Percentiles rank a stretch among this genome's conserved stretches.
Conservation (phyloP, 2,888 invertebrate genomes). For the Trichopria drosophilae region DNA sequence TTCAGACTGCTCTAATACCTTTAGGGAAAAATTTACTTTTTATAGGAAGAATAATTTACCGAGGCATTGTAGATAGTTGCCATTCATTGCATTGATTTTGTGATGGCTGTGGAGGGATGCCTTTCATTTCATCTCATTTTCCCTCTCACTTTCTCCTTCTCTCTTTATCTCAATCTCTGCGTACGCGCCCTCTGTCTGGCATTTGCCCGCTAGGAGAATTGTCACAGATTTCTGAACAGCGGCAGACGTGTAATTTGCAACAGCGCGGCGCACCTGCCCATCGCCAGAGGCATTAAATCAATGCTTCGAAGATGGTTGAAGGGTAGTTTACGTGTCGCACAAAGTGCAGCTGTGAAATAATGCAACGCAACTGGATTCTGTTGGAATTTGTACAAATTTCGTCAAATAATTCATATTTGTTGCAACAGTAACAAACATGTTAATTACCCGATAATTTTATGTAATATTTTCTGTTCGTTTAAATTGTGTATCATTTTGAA, state of each 20-base stretch:
- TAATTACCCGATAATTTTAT: too few species aligned
- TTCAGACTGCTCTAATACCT: too few species aligned
- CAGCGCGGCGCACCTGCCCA: constrained; percentile 43
- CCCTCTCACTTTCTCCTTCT: constrained; percentile 2
- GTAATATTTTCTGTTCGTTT: too few species aligned
- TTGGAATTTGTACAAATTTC: too few species aligned
- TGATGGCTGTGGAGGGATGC: constrained; percentile 12
- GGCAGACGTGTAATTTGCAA: constrained; percentile 44
- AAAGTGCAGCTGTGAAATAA: constrained; percentile 1
- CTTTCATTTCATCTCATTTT: constrained; percentile 14
- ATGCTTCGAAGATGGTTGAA: constrained; percentile 25
- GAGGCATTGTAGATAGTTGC: too few species aligned
- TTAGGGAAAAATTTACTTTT: too few species aligned
- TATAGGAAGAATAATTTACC: too few species aligned
- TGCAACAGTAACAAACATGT: too few species aligned
- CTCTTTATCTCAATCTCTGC: constrained; percentile 12
- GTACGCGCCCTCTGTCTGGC: constrained; percentile 17
- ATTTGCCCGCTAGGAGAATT: too few species aligned
- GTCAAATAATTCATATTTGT: too few species aligned
- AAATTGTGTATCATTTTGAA: too few species aligned
- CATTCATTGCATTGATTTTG: constrained; percentile 41
- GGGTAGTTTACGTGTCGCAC: constrained; percentile 9
- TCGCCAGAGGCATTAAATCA: constrained; percentile 40
- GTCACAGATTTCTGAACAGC: constrained; percentile 42
- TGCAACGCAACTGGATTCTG: neutral